Percentiles rank a stretch among this genome's conserved stretches.
These are phyloP conservation scores for Agrochola lota DNA, from an alignment of 2,888 invertebrate species.

Conservation along the genomic window DNA sequence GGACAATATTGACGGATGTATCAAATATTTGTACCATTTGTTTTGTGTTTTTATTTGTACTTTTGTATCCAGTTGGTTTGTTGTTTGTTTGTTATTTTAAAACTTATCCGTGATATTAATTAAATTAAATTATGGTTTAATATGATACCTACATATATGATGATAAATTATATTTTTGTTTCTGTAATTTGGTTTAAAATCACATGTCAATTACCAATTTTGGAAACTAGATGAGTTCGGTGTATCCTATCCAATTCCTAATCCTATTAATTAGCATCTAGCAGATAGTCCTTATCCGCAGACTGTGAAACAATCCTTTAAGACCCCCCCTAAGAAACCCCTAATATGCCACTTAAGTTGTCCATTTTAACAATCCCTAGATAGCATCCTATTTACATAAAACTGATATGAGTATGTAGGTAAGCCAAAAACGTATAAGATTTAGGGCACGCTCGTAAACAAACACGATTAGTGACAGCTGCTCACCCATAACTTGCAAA, in stretches of 20 bases:
- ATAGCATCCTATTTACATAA: not conserved
- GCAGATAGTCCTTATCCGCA: not conserved
- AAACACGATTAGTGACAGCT: conserved; percentile 55
- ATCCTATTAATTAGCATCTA: too few species aligned
- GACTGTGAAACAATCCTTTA: not conserved
- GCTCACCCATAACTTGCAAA: conserved; percentile 52
- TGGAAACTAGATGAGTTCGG: not conserved
- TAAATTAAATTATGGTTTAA: too few species aligned
- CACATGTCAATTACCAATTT: not conserved
- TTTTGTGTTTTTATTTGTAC: too few species aligned
- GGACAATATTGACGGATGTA: not conserved
- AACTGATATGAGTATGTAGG: not conserved
- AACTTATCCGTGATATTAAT: not conserved
- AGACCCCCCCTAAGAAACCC: too few species aligned
- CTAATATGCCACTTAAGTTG: not conserved
- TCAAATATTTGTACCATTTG: too few species aligned
- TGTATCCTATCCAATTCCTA: not conserved
- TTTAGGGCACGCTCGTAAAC: conserved; percentile 50
- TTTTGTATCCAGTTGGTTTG: not conserved
- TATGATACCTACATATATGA: too few species aligned
- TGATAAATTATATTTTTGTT: too few species aligned
- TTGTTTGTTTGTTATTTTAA: too few species aligned
- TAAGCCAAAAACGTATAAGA: conserved; percentile 29
- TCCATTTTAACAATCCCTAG: not conserved
- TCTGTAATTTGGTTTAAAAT: too few species aligned